phyloP scores from a whole-genome alignment of 2,797 vertebrate species.

The Sphenodon punctatus region DNA sequence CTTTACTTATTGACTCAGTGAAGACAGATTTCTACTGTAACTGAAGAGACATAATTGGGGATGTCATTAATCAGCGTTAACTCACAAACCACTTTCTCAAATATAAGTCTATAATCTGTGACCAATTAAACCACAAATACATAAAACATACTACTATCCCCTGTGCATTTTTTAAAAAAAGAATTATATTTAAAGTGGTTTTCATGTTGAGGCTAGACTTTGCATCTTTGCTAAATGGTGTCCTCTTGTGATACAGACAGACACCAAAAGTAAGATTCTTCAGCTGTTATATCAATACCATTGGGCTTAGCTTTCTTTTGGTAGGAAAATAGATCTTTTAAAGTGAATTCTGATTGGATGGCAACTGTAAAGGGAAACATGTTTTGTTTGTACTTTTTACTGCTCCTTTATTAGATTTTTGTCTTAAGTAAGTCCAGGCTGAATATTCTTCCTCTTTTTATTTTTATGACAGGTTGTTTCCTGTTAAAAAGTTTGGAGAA shows the following conservation, averaged over 20 bases:
- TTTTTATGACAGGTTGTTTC: not conserved
- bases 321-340: not conserved
- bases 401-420: not conserved
- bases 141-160: not conserved
- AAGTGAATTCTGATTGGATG: not conserved
- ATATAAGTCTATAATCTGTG: slow-evolving; percentile 33
- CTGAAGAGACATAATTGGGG: not conserved
- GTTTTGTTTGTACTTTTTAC: not conserved
- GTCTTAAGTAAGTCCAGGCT: too few relatives aligned
- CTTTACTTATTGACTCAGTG: slow-evolving; percentile 26
- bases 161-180: too few relatives aligned
- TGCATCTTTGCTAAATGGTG: not conserved
- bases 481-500: not conserved
- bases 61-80: not conserved
- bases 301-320: not conserved
- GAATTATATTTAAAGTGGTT: not conserved
- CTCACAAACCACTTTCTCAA: slow-evolving; percentile 44
- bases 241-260: not conserved
- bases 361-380: not conserved
- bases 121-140: not conserved
- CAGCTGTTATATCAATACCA: not conserved
- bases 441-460: not conserved
- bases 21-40: not conserved
- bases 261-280: not conserved
- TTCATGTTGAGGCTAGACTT: not conserved